These are phyloP conservation scores for Zaprionus taronus DNA, from an alignment of 1,140 invertebrate species.

Conservation along the genomic window DNA sequence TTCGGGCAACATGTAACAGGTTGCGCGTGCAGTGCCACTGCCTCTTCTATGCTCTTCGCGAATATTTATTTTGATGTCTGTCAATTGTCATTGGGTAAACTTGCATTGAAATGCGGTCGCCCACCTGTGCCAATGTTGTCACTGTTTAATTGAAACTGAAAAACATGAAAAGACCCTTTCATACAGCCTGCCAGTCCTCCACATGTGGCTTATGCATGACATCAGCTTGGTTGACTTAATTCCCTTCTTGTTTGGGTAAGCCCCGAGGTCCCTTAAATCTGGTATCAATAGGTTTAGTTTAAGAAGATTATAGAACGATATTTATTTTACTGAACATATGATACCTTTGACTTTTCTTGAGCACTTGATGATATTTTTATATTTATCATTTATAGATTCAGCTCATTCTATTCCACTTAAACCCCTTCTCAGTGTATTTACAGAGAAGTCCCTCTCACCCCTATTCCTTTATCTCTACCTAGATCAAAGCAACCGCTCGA, in stretches of 20 bases:
- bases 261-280: background rate
- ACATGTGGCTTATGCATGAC: background rate
- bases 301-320: no score
- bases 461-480: background rate
- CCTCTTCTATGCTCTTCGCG: slow-evolving; percentile 40
- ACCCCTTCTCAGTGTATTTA: background rate
- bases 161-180: background rate
- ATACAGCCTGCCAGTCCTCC: background rate
- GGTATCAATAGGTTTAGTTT: no score
- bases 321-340: no score
- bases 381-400: no score
- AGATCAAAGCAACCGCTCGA: background rate
- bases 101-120: slow-evolving; percentile 61
- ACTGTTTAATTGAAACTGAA: slow-evolving; percentile 70
- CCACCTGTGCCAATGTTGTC: slow-evolving; percentile 67
- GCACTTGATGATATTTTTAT: no score
- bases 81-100: slow-evolving; percentile 48
- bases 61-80: slow-evolving; percentile 60
- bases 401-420: background rate
- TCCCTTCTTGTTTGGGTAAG: background rate
- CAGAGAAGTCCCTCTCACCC: background rate
- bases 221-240: background rate
- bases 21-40: background rate
- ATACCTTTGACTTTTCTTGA: background rate
- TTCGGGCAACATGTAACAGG: slow-evolving; percentile 42